Evolutionary conservation across 2,113 vertebrate genomes (phyloP).

Genomic region (Urocynchramus pylzowi): DNA sequence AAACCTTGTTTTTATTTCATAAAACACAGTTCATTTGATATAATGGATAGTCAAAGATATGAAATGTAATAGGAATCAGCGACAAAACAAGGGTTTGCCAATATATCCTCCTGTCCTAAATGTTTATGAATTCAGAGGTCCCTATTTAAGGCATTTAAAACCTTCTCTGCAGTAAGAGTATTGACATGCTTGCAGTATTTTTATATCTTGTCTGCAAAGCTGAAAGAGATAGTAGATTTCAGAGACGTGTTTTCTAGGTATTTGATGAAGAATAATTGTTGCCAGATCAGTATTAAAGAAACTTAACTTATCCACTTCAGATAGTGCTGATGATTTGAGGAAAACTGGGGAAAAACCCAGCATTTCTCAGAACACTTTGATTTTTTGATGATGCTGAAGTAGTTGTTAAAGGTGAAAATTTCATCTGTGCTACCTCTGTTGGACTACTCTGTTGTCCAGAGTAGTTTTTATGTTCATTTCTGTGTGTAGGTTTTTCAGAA

Average conservation of each 20-base stretch:
- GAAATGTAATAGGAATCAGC: background rate
- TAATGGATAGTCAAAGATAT: background rate
- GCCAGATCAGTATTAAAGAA: background rate
- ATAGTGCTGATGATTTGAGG: background rate
- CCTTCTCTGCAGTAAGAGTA: background rate
- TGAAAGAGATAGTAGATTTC: background rate
- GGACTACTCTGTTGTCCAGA: background rate
- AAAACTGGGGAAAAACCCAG: background rate
- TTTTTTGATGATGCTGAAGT: background rate
- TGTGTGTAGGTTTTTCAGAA: background rate
- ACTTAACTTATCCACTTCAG: background rate
- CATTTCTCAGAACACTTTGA: background rate
- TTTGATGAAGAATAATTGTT: background rate
- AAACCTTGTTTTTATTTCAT: background rate
- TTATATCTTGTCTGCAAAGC: background rate
- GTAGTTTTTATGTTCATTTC: background rate
- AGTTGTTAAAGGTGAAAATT: background rate
- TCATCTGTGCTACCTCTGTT: background rate
- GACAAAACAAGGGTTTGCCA: background rate
- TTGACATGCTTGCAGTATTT: background rate
- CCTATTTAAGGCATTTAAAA: background rate
- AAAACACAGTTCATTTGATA: background rate
- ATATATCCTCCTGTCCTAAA: background rate
- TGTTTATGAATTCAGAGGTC: background rate
- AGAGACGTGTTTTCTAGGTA: background rate